Percentiles rank a stretch among this genome's conserved stretches.
Evolutionary conservation across 2,888 invertebrate species (phyloP).

Genomic region (Orchesella flavescens): DNA sequence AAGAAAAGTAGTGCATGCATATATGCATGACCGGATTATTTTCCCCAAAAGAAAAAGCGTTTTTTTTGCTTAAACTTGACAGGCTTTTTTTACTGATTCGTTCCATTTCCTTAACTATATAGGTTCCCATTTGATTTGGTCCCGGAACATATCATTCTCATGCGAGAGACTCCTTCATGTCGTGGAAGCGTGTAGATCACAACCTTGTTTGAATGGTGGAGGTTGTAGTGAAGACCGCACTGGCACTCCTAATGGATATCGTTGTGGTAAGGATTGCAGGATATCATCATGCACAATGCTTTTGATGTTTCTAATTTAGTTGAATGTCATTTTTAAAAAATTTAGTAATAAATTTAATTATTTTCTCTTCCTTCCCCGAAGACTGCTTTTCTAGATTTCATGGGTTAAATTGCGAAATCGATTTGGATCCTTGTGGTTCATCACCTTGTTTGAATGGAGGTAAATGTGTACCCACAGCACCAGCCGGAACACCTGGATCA

Average conservation of each 20-base stretch:
- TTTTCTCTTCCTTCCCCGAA: too few species aligned
- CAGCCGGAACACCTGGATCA: constrained; percentile 73
- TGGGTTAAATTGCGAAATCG: constrained; percentile 87
- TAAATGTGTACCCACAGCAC: constrained; percentile 78
- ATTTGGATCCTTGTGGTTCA: constrained; percentile 90
- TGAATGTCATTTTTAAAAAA: too few species aligned
- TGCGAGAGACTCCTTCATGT: constrained; percentile 70
- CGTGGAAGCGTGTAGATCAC: constrained; percentile 80
- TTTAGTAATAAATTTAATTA: too few species aligned
- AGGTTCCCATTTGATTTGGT: constrained; percentile 68
- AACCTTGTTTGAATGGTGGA: constrained; percentile 87
- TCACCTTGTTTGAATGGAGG: constrained; percentile 79
- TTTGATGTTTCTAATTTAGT: too few species aligned
- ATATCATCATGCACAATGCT: too few species aligned
- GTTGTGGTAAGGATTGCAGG: constrained; percentile 81
- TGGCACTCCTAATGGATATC: constrained; percentile 76
- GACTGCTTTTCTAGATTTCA: constrained; percentile 85
- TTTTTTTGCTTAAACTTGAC: background rate
- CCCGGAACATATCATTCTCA: constrained; percentile 71
- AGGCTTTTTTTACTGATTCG: too few species aligned
- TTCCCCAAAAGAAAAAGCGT: too few species aligned
- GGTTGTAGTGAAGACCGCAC: constrained; percentile 79
- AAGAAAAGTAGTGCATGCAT: too few species aligned
- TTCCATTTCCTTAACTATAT: background rate
- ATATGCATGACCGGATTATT: background rate